A percentile compares a stretch with the other conserved stretches of the same genome.
Evolutionary conservation across 1,140 invertebrate species (phyloP).

Genomic region (Calliphora vicina): DNA sequence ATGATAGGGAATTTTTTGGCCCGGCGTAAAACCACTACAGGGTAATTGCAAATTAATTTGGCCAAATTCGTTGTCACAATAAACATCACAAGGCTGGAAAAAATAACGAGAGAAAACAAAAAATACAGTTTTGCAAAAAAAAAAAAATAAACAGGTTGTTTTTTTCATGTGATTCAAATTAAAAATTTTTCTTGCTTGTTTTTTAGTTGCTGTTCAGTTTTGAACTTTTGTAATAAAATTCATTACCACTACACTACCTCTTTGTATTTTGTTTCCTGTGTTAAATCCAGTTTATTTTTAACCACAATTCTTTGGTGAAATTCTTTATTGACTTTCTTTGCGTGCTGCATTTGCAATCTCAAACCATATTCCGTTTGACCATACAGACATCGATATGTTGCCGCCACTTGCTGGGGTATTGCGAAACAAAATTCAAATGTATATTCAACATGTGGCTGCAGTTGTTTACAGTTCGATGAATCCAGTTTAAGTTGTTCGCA

Average conservation of each 20-base stretch:
- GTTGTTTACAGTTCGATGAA: neutral
- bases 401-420: neutral
- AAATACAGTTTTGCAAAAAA: neutral
- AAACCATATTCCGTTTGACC: neutral
- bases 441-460: neutral
- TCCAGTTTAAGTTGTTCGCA: constrained; percentile 23
- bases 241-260: neutral
- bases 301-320: constrained; percentile 28
- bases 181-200: neutral
- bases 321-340: constrained; percentile 21
- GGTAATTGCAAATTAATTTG: neutral
- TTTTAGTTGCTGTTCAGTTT: too few species aligned
- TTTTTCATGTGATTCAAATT: too few species aligned
- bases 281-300: constrained; percentile 29
- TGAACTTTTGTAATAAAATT: too few species aligned
- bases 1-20: constrained; percentile 10
- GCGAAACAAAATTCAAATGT: neutral
- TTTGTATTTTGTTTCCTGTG: neutral
- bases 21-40: constrained; percentile 6
- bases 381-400: constrained; percentile 13
- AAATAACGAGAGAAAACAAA: neutral
- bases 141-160: neutral
- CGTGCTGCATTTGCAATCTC: neutral
- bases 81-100: neutral
- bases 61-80: neutral